Base-by-base conservation (phyloP, 1,140 invertebrate species). In the Tachypleus tridentatus region DNA sequence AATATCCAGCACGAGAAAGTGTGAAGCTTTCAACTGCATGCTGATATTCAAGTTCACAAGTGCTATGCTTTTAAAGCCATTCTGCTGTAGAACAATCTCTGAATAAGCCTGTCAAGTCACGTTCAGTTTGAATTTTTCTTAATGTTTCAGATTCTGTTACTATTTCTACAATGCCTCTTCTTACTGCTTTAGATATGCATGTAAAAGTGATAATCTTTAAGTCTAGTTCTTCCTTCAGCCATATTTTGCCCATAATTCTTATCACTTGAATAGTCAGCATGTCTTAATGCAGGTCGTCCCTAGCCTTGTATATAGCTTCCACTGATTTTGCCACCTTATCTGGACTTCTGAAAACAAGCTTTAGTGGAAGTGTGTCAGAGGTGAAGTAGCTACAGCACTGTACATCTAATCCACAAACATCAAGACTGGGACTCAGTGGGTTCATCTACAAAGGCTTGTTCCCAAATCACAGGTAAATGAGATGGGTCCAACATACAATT, bases 271-370 rank as follows among this genome's bases (percentile, higher is more conserved):
- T 80, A 3, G 94, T 96, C 58, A 99, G 77, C 81, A 94, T 90
- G 75, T 99, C 97, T 79, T 99, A 96, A 69, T 97, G 85, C 48
- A 99, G 80, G 81, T 99, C 96, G 80, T 99, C 97, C 48, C 96
- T 96, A 51, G 91, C 91, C 82, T 98, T 97, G 74, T 94, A 98
- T 74, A 98, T 96, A 4, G 91, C 89, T 52, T 96, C 91, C 70
- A 93, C 83, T 86, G 80, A 58, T 87, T 84, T 70, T 81, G 73
- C 77, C 69, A 71, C 78, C 64, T 64, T 70, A 76, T 95, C 89
- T 60, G 85, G 83, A 62, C 89, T 91, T 66, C 88, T 82, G 74
- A 98, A 98, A 70, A 87, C 91, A 58, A 99, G 87, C 81, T 96
- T 97, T 9, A 99, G 78, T 3, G 97, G 97, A 64, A 98, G 80